Conservation (phyloP, 2,888 invertebrate genomes). For the Agonopterix arenella region DNA sequence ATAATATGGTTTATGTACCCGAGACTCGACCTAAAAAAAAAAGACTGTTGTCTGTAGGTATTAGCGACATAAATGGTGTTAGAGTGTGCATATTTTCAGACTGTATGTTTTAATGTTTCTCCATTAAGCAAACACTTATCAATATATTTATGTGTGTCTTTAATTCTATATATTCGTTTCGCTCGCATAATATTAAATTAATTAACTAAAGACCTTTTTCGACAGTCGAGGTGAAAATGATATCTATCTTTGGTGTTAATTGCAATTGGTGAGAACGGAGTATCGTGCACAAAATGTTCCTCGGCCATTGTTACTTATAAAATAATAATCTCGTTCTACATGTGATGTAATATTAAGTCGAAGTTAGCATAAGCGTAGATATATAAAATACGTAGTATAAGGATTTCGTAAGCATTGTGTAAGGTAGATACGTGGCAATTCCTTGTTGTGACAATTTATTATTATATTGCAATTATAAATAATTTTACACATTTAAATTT, state of each 20-base stretch:
- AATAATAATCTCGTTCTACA: conserved; percentile 68
- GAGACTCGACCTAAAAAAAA: too few relatives aligned
- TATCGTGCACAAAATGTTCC: conserved; percentile 31
- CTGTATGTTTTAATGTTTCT: too few relatives aligned
- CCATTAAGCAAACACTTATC: too few relatives aligned
- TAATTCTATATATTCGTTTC: too few relatives aligned
- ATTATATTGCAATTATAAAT: conserved; percentile 58
- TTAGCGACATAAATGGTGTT: too few relatives aligned
- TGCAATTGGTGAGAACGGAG: conserved; percentile 39
- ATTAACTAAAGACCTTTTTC: not conserved
- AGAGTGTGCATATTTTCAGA: too few relatives aligned
- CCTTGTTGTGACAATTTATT: conserved; percentile 71
- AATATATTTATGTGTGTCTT: too few relatives aligned
- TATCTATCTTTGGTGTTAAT: conserved; percentile 18
- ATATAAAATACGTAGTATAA: conserved; percentile 16
- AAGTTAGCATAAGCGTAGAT: conserved; percentile 41
- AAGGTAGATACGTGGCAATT: conserved; percentile 60
- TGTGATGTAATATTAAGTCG: conserved; percentile 74
- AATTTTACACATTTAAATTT: conserved; percentile 59
- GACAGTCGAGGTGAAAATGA: not conserved
- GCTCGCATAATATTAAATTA: not conserved
- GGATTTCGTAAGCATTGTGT: conserved; percentile 48
- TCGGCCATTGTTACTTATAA: conserved; percentile 61
- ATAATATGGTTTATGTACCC: too few relatives aligned
- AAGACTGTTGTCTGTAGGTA: too few relatives aligned